phyloP scores from a whole-genome alignment of 2,888 invertebrate genomes.

The Rhamnusium bicolor region DNA sequence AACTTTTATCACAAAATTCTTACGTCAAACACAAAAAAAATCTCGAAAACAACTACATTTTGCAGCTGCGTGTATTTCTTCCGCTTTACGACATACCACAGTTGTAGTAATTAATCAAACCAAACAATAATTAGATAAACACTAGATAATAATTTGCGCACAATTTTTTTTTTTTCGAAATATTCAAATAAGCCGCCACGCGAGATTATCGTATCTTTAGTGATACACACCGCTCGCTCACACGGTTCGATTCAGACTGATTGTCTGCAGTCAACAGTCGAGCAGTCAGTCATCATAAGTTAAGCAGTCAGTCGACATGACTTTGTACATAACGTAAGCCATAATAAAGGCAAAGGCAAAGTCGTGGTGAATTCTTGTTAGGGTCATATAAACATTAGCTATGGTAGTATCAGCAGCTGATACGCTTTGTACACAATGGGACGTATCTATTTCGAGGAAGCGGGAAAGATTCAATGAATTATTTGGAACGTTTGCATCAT shows the following conservation, averaged over 20 bases:
- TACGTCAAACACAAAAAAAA: neutral
- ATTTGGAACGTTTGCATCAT: neutral
- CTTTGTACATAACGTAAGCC: conserved; percentile 10
- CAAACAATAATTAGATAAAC: neutral
- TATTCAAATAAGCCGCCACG: neutral
- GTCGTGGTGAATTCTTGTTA: neutral
- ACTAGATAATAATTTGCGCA: conserved; percentile 14
- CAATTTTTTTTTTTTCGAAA: conserved; percentile 3
- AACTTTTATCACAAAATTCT: neutral
- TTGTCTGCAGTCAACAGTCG: conserved; percentile 25
- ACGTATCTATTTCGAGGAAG: neutral
- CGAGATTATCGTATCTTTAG: neutral
- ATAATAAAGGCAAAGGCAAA: conserved; percentile 24
- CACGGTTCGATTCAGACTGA: conserved; percentile 32
- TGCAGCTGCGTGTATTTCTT: neutral
- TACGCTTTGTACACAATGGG: neutral
- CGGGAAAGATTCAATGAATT: neutral
- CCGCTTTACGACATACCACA: neutral
- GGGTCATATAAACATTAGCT: conserved; percentile 7
- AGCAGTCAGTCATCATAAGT: conserved; percentile 18
- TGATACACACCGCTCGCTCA: neutral
- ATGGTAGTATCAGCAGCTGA: conserved; percentile 17
- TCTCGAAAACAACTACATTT: neutral
- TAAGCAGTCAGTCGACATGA: conserved; percentile 7
- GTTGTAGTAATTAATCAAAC: neutral